Percentiles rank a stretch among this genome's conserved stretches.
phyloP scores from a whole-genome alignment of 1,140 invertebrate species.

The Magallana angulata region DNA sequence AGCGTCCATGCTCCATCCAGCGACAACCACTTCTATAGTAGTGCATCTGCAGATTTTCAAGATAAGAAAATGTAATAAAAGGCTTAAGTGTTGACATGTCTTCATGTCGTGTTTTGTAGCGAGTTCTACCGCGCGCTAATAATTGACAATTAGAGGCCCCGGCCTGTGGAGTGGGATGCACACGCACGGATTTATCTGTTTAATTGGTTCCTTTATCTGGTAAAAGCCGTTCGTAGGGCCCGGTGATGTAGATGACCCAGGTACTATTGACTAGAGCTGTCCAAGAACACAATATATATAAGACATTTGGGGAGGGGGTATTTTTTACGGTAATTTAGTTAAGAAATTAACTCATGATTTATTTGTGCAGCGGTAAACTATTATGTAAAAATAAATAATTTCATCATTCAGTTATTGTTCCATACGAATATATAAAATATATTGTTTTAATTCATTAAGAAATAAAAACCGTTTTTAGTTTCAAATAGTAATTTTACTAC shows the following conservation, averaged over 20 bases:
- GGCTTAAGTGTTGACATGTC: slow-evolving; percentile 21
- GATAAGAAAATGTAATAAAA: slow-evolving; percentile 35
- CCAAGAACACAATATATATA: no score
- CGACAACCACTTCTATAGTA: neutral
- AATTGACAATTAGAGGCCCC: slow-evolving; percentile 18
- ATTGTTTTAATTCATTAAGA: no score
- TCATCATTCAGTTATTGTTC: no score
- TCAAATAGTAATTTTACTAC: no score
- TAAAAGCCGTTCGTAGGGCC: neutral
- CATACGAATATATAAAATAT: no score
- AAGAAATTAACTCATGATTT: no score
- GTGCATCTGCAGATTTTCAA: slow-evolving; percentile 30
- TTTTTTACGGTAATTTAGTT: no score
- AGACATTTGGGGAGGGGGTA: no score
- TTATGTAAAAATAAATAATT: no score
- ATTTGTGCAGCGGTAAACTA: no score
- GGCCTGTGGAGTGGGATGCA: neutral
- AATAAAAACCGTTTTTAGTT: no score
- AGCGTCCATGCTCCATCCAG: neutral
- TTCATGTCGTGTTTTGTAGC: slow-evolving; percentile 6
- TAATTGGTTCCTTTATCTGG: slow-evolving; percentile 24
- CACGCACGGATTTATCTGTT: slow-evolving; percentile 13
- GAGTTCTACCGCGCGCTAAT: neutral
- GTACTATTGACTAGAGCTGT: neutral
- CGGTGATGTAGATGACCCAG: neutral